Conservation (phyloP, 2,113 vertebrate species). For the western clawed frog (Xenopus tropicalis) region UCB_Xtro_10.0 CM004445.2:103587001-103587500, state of each 20-base stretch:
- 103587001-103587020: conserved; percentile 39
- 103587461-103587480: no score
- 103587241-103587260: conserved; percentile 63
- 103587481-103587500: no score
- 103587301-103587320: conserved; percentile 54
- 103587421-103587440: no score
- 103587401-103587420: no score
- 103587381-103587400: no score
- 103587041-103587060: conserved; percentile 63
- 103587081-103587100: conserved; percentile 56
- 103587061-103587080: conserved; percentile 62
- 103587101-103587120: conserved; percentile 55
- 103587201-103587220: conserved; percentile 62
- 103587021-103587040: conserved; percentile 56
- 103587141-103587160: conserved; percentile 56
- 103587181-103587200: conserved; percentile 58
- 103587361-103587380: neutral
- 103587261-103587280: conserved; percentile 64
- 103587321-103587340: conserved; percentile 48
- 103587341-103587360: conserved; percentile 18
- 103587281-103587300: conserved; percentile 65
- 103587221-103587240: conserved; percentile 66
- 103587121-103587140: conserved; percentile 56
- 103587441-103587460: no score
- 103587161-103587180: conserved; percentile 55